Percentiles rank a stretch among this genome's conserved stretches.
Conservation (phyloP, 2,113 vertebrate genomes). For the Hirundichthys speculiger region DNA sequence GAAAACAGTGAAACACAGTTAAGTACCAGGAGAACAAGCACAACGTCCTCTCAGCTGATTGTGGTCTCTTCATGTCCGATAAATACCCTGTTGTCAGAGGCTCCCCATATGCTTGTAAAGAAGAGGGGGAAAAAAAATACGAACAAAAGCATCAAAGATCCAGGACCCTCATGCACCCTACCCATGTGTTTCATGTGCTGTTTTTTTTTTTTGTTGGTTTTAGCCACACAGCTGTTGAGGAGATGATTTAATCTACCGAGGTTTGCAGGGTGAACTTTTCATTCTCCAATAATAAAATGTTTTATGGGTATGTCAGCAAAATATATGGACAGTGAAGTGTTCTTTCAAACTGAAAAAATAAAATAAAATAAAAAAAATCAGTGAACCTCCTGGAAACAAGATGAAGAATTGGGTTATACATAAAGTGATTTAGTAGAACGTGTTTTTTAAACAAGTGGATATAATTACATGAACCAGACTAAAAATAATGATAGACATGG, state of each 20-base stretch:
- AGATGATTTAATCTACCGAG: slow-evolving; percentile 19
- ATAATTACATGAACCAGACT: no score
- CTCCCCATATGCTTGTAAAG: slow-evolving; percentile 25
- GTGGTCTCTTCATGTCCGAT: slow-evolving; percentile 53
- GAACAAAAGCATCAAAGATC: slow-evolving; percentile 72
- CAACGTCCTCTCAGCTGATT: slow-evolving; percentile 58
- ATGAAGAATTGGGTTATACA: not conserved
- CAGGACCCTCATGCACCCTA: slow-evolving; percentile 47
- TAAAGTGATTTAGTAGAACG: not conserved
- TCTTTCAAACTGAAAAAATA: no score
- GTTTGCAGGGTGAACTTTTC: slow-evolving; percentile 14
- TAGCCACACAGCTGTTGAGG: slow-evolving; percentile 64
- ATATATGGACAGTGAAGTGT: not conserved
- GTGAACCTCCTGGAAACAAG: not conserved
- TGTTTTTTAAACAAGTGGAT: no score
- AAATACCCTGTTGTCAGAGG: slow-evolving; percentile 47
- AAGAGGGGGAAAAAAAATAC: slow-evolving; percentile 16
- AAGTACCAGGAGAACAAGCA: slow-evolving; percentile 61
- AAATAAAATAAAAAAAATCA: not conserved
- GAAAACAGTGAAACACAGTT: slow-evolving; percentile 50
- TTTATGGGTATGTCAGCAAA: slow-evolving; percentile 7
- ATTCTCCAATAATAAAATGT: slow-evolving; percentile 9
- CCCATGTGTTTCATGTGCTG: slow-evolving; percentile 35
- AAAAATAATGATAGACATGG: no score
- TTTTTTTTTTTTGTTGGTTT: slow-evolving; percentile 64